phyloP scores from a whole-genome alignment of 2,113 vertebrate species.

The Macrotus californicus region DNA sequence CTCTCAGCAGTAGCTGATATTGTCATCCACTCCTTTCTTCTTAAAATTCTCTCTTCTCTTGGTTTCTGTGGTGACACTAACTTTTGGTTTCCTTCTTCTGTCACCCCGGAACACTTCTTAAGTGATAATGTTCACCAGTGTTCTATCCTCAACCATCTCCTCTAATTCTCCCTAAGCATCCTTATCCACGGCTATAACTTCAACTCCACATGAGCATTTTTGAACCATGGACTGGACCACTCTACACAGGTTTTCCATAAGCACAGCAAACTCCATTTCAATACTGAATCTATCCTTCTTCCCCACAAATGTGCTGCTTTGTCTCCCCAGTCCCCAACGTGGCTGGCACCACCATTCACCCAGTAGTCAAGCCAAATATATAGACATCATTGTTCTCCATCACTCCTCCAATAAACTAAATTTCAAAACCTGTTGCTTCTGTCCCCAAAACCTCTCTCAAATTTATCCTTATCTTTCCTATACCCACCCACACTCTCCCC shows the following conservation, averaged over 20 bases:
- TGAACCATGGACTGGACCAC: neutral
- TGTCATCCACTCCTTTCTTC: neutral
- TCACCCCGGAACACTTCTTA: neutral
- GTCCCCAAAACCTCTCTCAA: neutral
- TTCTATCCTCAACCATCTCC: neutral
- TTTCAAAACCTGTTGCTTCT: neutral
- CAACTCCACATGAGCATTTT: neutral
- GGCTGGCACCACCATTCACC: neutral
- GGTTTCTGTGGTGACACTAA: neutral
- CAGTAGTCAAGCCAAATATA: neutral
- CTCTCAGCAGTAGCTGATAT: neutral
- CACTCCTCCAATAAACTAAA: neutral
- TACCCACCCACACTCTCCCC: neutral
- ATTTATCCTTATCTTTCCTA: neutral
- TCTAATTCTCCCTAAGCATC: neutral
- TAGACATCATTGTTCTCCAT: neutral
- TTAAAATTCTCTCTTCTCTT: neutral
- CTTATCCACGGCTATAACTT: neutral
- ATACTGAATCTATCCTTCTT: no score
- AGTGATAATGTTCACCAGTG: neutral
- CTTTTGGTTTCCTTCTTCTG: neutral
- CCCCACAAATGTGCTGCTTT: neutral
- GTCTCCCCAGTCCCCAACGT: neutral
- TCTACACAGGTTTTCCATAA: neutral
- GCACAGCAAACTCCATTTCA: neutral